These are phyloP conservation scores for Trematocara macrostoma DNA, from an alignment of 2,113 vertebrate genomes.

Conservation along the genomic window DNA sequence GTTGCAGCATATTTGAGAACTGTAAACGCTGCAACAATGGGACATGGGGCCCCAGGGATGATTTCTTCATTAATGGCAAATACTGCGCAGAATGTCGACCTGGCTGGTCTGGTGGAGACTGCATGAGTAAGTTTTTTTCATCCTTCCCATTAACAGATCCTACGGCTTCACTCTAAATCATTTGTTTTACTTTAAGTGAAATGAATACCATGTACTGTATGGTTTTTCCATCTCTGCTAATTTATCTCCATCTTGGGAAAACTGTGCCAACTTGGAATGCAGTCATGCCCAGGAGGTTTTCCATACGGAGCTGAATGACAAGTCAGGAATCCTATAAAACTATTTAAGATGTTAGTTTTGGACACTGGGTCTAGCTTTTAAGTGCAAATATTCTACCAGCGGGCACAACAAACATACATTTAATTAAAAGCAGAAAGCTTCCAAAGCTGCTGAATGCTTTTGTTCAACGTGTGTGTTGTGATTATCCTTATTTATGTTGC, in stretches of 20 bases:
- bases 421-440: slow-evolving; percentile 36
- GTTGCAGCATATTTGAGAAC: slow-evolving; percentile 94
- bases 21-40: slow-evolving; percentile 94
- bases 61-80: slow-evolving; percentile 90
- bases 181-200: neutral
- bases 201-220: neutral
- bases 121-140: slow-evolving; percentile 83
- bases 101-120: slow-evolving; percentile 96
- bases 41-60: slow-evolving; percentile 87
- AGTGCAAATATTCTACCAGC: slow-evolving; percentile 16
- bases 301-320: slow-evolving; percentile 21
- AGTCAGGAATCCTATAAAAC: slow-evolving; percentile 17
- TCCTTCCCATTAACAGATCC: neutral
- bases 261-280: slow-evolving; percentile 18
- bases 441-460: neutral
- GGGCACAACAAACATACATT: slow-evolving; percentile 8
- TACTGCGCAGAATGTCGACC: slow-evolving; percentile 91
- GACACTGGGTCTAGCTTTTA: neutral
- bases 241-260: slow-evolving; percentile 3
- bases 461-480: neutral
- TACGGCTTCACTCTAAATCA: neutral
- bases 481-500: neutral
- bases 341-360: slow-evolving; percentile 22
- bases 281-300: slow-evolving; percentile 26
- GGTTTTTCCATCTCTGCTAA: neutral